Base-by-base conservation (phyloP, 2,888 invertebrate species). In the Pterobdella sp. region DNA sequence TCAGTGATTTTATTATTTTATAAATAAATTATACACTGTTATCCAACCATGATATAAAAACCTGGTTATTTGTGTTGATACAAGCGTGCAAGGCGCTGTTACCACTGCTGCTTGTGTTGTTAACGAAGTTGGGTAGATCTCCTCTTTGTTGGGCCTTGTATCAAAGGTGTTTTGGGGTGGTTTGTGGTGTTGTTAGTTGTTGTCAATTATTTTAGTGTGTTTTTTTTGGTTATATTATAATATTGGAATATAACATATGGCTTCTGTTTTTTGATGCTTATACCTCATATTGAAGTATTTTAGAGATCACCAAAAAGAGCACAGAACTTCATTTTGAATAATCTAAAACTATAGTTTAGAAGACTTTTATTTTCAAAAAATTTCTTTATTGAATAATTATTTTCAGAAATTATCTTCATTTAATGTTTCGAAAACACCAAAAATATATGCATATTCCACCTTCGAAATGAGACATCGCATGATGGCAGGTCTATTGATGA, bases 11-110 rank as follows among this genome's bases (percentile, higher is more conserved):
- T n/a, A n/a, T n/a, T n/a, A n/a, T n/a, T n/a, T n/a, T n/a, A n/a
- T n/a, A n/a, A n/a, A n/a, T n/a, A n/a, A n/a, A n/a, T n/a, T n/a
- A n/a, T n/a, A n/a, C 49, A 42, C 49, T 14, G 22, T 22, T 42
- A 42, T 22, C 7, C 49, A 22, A 42, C 10, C 49, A 42, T 22
- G 10, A 42, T 22, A 42, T 14, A 22, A 7, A 42, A 7, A 42
- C 49, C 10, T 31, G 32, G 32, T 56, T 42, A n/a, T 32, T 18
- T 32, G 42, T 70, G 49, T 70, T 70, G 10, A 10, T n/a, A 42
- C 42, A 26, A n/a, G 32, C 70, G 52, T 70, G 70, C 31, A 70
- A 56, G n/a, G 70, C 42, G n/a, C 37, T 49, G 70, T 70, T 70
- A 32, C 70, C 70, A 70, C 35, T 70, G 56, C 52, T 56, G n/a